Percentiles rank a stretch among this genome's conserved stretches.
Conservation (phyloP, 2,113 vertebrate genomes). For the Speoplatyrhinus poulsoni region DNA sequence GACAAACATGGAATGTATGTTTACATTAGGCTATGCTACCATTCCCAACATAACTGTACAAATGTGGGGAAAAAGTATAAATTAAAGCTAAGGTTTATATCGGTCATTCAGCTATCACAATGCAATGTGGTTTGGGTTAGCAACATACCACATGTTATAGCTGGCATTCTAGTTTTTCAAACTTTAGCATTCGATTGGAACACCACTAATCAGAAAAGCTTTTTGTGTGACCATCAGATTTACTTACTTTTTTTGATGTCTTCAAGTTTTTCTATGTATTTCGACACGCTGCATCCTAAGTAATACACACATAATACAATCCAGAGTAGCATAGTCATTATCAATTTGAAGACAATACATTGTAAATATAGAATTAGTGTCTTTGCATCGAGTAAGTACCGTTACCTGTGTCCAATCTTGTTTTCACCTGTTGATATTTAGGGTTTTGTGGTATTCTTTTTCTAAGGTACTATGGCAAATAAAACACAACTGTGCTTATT, state of each 20-base stretch:
- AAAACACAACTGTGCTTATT: background rate
- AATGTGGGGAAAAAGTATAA: background rate
- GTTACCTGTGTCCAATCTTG: constrained; percentile 89
- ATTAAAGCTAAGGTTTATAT: background rate
- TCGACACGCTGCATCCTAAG: constrained; percentile 87
- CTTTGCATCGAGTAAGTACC: constrained; percentile 67
- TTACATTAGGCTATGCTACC: background rate
- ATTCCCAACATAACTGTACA: background rate
- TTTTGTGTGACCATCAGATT: background rate
- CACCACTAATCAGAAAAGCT: too few species aligned
- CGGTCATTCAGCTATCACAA: background rate
- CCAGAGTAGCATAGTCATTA: background rate
- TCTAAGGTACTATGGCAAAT: constrained; percentile 80
- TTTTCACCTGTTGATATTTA: constrained; percentile 86
- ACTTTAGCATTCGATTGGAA: too few species aligned
- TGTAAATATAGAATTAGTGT: background rate
- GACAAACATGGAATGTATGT: too few species aligned
- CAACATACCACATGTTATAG: too few species aligned
- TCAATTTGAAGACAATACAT: background rate
- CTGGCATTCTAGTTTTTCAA: too few species aligned
- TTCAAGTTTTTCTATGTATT: constrained; percentile 89
- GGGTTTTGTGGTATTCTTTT: constrained; percentile 88
- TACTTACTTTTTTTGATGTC: constrained; percentile 92
- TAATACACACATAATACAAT: constrained; percentile 22
- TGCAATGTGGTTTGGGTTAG: background rate